These are phyloP conservation scores for Thera obeliscata DNA, from an alignment of 2,888 invertebrate genomes.

Conservation along the genomic window DNA sequence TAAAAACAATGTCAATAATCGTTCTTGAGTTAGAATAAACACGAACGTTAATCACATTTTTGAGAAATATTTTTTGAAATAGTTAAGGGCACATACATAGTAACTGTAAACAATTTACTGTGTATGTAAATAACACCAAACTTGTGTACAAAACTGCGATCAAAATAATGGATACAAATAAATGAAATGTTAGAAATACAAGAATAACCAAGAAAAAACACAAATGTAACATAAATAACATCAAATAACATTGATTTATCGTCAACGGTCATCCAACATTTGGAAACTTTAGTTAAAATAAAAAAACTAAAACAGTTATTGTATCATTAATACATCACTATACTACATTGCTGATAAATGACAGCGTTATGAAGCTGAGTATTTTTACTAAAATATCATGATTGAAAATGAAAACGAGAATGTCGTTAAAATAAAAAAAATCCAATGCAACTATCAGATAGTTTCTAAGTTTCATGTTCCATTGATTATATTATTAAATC, in stretches of 20 bases:
- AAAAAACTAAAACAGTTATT: not conserved
- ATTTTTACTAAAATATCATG: too few species aligned
- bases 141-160: slow-evolving; percentile 3
- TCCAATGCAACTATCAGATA: not conserved
- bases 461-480: not conserved
- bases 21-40: slow-evolving; percentile 8
- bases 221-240: not conserved
- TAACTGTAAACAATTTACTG: not conserved
- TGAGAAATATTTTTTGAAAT: slow-evolving; percentile 37
- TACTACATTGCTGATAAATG: too few species aligned
- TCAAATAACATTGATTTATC: slow-evolving; percentile 1
- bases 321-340: too few species aligned
- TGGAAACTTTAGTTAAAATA: not conserved
- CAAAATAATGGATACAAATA: not conserved
- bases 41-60: slow-evolving; percentile 62
- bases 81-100: slow-evolving; percentile 4
- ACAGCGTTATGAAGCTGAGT: too few species aligned
- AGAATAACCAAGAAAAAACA: slow-evolving; percentile 8
- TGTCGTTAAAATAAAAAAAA: too few species aligned
- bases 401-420: too few species aligned
- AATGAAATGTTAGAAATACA: slow-evolving; percentile 1
- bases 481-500: slow-evolving; percentile 20
- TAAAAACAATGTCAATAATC: slow-evolving; percentile 48
- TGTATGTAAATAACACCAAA: not conserved
- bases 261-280: slow-evolving; percentile 47